Percentiles rank a stretch among this genome's conserved stretches.
phyloP scores from a whole-genome alignment of 2,888 invertebrate species.

The Sarcophaga caerulescens region DNA sequence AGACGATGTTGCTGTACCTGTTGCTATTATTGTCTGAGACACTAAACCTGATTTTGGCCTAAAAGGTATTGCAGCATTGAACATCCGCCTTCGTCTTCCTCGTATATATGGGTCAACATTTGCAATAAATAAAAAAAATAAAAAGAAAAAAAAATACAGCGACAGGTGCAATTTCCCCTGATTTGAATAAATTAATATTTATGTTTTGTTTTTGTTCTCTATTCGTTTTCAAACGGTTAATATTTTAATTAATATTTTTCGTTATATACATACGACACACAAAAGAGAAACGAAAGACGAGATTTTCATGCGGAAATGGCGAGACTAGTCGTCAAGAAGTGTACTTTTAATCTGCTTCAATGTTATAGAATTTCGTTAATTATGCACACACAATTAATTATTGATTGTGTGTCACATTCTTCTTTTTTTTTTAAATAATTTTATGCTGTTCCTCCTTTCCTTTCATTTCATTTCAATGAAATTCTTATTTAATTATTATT shows the following conservation, averaged over 20 bases:
- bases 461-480: background rate
- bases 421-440: slow-evolving; percentile 23
- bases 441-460: slow-evolving; percentile 41
- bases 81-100: background rate
- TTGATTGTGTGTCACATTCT: slow-evolving; percentile 7
- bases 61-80: background rate
- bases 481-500: slow-evolving; percentile 33
- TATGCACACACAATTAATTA: background rate
- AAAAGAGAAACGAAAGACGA: background rate
- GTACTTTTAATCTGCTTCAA: background rate
- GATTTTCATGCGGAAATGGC: background rate
- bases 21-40: background rate
- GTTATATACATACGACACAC: background rate
- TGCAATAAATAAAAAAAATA: too few relatives aligned
- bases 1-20: background rate
- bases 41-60: background rate
- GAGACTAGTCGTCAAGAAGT: too few relatives aligned
- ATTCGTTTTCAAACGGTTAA: too few relatives aligned
- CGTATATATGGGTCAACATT: background rate
- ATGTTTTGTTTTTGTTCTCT: too few relatives aligned
- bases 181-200: too few relatives aligned
- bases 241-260: too few relatives aligned
- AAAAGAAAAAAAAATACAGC: background rate
- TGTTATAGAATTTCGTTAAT: slow-evolving; percentile 1
- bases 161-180: background rate